Evolutionary conservation across 2,888 invertebrate species (phyloP).

Genomic region (Lamellibrachia satsuma): DNA sequence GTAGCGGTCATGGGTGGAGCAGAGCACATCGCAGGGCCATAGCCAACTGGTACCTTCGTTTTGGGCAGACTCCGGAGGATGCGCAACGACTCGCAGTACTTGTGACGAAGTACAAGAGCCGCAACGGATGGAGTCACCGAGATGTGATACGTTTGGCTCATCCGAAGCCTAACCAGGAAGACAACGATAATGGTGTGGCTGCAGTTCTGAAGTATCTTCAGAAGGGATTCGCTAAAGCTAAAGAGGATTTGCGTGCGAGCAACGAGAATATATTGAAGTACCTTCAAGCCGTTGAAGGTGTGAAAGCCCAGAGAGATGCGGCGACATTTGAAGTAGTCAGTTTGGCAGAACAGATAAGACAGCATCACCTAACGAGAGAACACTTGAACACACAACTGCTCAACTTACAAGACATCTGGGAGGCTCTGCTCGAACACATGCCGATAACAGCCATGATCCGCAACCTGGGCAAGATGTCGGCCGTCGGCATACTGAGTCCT

Average conservation of each 20-base stretch:
- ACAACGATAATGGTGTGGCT: constrained; percentile 36
- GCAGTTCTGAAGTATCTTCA: constrained; percentile 47
- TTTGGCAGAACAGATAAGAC: constrained; percentile 36
- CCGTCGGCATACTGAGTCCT: constrained; percentile 48
- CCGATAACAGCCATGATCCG: constrained; percentile 65
- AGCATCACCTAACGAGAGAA: constrained; percentile 72
- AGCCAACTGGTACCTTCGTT: constrained; percentile 72
- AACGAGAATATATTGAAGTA: constrained; percentile 26
- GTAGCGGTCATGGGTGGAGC: constrained; percentile 69
- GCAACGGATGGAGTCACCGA: constrained; percentile 78
- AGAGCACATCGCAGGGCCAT: constrained; percentile 75
- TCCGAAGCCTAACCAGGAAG: constrained; percentile 42
- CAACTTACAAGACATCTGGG: constrained; percentile 73
- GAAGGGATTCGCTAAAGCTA: constrained; percentile 48
- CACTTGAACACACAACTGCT: constrained; percentile 77
- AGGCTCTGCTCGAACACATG: constrained; percentile 63
- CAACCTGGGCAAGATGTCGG: constrained; percentile 60
- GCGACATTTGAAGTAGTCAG: background rate
- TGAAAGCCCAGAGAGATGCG: constrained; percentile 37
- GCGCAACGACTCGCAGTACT: constrained; percentile 72
- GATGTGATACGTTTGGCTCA: constrained; percentile 71
- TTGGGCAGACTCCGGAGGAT: constrained; percentile 61
- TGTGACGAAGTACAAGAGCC: constrained; percentile 73
- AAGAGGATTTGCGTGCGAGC: constrained; percentile 35
- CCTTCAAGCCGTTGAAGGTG: constrained; percentile 54